Conservation (phyloP, 2,888 invertebrate genomes). For the Heliconius aoede region DNA sequence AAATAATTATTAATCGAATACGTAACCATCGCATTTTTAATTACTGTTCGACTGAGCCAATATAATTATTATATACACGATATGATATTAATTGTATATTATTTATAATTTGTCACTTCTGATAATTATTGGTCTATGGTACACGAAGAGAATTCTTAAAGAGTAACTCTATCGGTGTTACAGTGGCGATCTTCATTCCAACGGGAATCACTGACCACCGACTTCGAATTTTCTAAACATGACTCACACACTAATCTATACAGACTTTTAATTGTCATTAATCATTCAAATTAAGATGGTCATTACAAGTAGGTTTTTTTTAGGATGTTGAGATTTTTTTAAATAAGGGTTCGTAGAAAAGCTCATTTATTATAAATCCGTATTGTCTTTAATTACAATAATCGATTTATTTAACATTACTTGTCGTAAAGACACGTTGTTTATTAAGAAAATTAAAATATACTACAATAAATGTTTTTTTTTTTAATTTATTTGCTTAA, state of each 20-base stretch:
- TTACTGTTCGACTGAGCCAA: neutral
- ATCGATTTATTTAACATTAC: too few species aligned
- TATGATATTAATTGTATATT: neutral
- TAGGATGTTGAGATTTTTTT: neutral
- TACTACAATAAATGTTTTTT: too few species aligned
- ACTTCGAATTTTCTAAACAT: slow-evolving; percentile 47
- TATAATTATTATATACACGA: too few species aligned
- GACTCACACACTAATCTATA: slow-evolving; percentile 36
- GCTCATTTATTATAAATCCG: too few species aligned
- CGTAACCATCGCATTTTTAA: too few species aligned
- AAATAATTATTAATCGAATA: too few species aligned
- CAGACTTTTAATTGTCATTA: neutral
- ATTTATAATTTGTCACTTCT: slow-evolving; percentile 1
- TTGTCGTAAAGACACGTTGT: too few species aligned
- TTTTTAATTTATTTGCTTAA: too few species aligned
- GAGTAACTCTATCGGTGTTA: slow-evolving; percentile 69
- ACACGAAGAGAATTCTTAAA: slow-evolving; percentile 50
- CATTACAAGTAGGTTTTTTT: neutral
- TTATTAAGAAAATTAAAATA: too few species aligned
- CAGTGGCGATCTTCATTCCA: slow-evolving; percentile 66
- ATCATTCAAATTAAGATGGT: neutral
- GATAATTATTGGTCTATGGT: slow-evolving; percentile 35
- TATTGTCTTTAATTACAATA: too few species aligned
- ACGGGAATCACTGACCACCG: slow-evolving; percentile 49
- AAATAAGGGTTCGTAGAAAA: neutral